These are phyloP conservation scores for Dendrolimus houi DNA, from an alignment of 2,888 invertebrate genomes.

Conservation along the genomic window DNA sequence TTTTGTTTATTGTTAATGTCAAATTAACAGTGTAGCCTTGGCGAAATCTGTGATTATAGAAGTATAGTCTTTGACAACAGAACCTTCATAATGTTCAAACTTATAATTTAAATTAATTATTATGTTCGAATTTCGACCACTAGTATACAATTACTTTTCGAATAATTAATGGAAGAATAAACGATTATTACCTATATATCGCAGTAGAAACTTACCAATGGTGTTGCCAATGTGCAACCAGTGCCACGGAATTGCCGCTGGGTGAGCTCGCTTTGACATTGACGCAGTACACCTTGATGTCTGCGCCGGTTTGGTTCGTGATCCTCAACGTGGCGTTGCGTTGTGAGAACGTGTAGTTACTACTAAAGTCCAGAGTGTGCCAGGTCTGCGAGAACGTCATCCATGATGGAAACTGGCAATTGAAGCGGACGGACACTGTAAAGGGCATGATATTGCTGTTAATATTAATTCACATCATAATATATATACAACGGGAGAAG, in stretches of 20 bases:
- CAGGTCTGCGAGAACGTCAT: constrained; percentile 89
- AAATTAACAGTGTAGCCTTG: too few relatives aligned
- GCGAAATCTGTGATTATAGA: too few relatives aligned
- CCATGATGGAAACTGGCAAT: constrained; percentile 93
- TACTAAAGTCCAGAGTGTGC: constrained; percentile 92
- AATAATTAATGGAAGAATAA: too few relatives aligned
- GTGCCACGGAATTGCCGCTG: constrained; percentile 65
- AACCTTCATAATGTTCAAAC: too few relatives aligned
- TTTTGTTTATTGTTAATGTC: too few relatives aligned
- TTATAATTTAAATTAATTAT: too few relatives aligned
- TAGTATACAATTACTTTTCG: too few relatives aligned
- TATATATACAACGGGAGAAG: too few relatives aligned
- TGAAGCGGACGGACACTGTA: constrained; percentile 82
- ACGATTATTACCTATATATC: too few relatives aligned
- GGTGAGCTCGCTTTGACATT: constrained; percentile 76
- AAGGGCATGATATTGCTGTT: constrained; percentile 3
- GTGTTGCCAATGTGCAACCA: constrained; percentile 75
- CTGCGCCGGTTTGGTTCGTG: constrained; percentile 77
- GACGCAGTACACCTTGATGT: constrained; percentile 81
- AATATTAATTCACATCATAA: too few relatives aligned
- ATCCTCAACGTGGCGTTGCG: constrained; percentile 85
- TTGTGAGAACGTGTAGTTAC: constrained; percentile 91
- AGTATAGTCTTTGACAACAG: too few relatives aligned
- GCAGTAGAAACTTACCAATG: constrained; percentile 49
- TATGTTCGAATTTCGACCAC: too few relatives aligned